A percentile compares a stretch with the other conserved stretches of the same genome.
Conservation (phyloP, 2,888 invertebrate species). For the Dynastes grantii region DNA sequence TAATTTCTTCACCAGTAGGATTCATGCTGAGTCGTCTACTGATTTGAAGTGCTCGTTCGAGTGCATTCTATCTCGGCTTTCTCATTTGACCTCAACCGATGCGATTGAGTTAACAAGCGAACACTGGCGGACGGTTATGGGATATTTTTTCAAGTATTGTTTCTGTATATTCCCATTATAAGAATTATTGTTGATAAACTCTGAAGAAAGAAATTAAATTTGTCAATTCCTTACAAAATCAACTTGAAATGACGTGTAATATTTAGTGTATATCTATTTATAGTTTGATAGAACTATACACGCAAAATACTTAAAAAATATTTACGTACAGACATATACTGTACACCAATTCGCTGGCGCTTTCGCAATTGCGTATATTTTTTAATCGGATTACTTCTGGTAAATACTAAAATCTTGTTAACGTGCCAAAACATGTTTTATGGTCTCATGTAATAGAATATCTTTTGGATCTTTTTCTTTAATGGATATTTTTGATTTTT, state of each 20-base stretch:
- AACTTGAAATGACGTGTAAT: too few species aligned
- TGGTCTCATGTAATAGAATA: slow-evolving; percentile 5
- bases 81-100: slow-evolving; percentile 30
- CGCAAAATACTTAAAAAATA: slow-evolving; percentile 15
- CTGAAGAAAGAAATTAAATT: too few species aligned
- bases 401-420: slow-evolving; percentile 37
- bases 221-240: too few species aligned
- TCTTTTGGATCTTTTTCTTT: slow-evolving; percentile 18
- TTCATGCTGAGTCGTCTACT: slow-evolving; percentile 3
- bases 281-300: not conserved
- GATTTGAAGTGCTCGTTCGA: slow-evolving; percentile 17
- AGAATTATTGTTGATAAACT: not conserved
- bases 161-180: not conserved
- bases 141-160: not conserved
- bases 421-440: slow-evolving; percentile 27
- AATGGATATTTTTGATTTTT: slow-evolving; percentile 15
- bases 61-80: slow-evolving; percentile 26
- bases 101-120: slow-evolving; percentile 20
- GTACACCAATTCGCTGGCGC: slow-evolving; percentile 31
- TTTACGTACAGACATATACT: not conserved
- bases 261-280: not conserved
- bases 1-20: slow-evolving; percentile 5
- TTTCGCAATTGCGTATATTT: slow-evolving; percentile 34
- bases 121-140: slow-evolving; percentile 8
- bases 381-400: slow-evolving; percentile 14